Evolutionary conservation across 2,797 vertebrate genomes (phyloP), one percentile per base, ranked within the genome.

Genomic region (Syngnathus acus): DNA sequence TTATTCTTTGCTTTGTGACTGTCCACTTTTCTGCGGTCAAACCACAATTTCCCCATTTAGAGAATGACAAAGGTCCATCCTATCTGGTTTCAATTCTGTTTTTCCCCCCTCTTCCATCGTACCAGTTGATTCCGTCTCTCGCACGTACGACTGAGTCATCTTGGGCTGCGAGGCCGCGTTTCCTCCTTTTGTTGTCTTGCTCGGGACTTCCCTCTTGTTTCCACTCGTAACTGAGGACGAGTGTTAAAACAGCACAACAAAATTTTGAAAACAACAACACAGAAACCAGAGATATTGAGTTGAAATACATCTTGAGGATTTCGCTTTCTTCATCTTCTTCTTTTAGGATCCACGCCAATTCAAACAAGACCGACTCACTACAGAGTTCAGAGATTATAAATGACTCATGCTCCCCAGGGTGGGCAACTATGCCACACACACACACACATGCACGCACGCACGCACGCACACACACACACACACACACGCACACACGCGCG

Each of bases 361-460:
- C n/a, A 63, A 59, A 69, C 37, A 10, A 26, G 53, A 75, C 69
- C 69, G 53, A 69, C 47, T 75, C 13, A 17, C 65, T 64, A n/a
- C 37, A 39, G 37, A 43, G 74, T 67, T 84, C 71, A 80, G 64
- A 72, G 83, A 72, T 82, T 71, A 73, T 2, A 2, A 21, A 73
- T 85, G 78, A 82, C 73, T 82, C 67, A 78, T 6, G 47, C 59
- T 40, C 80, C 64, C 58, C 10, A 8, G 65, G 59, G 78, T 64
- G 64, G 73, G 74, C 32, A 83, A 69, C 55, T 80, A 80, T 85
- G 78, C 57, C 26, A 19, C 47, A 19, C 58, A n/a, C 58, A 60
- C 16, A 39, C 37, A 9, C 21, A 19, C 50, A 19, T 40, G 67
- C 53, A 13, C 23, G 17, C 40, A 9, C 38, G 40, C 14, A 4